phyloP scores from a whole-genome alignment of 2,113 vertebrate species.

The Mungos mungo region DNA sequence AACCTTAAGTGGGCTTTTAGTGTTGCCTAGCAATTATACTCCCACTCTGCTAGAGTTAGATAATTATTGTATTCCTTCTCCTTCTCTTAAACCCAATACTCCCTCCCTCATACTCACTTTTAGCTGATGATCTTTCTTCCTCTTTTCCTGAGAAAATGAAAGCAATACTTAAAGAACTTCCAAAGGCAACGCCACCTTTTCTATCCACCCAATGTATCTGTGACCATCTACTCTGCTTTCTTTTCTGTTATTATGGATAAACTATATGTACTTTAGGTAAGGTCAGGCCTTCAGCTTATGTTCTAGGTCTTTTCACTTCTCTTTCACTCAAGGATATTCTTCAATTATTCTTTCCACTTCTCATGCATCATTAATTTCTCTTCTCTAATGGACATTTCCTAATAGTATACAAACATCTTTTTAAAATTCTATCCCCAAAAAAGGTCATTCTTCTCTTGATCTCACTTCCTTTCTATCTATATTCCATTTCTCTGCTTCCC shows the following conservation, averaged over 20 bases:
- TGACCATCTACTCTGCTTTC: background rate
- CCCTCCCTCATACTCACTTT: background rate
- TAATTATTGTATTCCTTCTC: background rate
- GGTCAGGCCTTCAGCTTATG: background rate
- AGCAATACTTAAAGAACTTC: background rate
- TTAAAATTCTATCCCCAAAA: background rate
- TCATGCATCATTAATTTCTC: background rate
- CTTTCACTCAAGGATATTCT: background rate
- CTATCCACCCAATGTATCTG: background rate
- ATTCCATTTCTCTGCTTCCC: conserved; percentile 31
- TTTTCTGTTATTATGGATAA: background rate
- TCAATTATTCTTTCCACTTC: background rate
- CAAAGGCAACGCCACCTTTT: background rate
- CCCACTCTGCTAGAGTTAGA: background rate
- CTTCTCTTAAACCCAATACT: background rate
- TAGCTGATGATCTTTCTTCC: background rate
- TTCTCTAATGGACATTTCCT: background rate
- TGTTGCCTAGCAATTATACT: background rate
- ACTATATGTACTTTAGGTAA: background rate
- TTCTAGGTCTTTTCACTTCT: background rate
- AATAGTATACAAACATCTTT: conserved; percentile 18
- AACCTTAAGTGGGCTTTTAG: conserved; percentile 29
- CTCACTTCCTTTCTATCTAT: background rate
- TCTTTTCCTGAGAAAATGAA: conserved; percentile 44
- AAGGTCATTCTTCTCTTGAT: background rate